Percentiles rank a stretch among this genome's conserved stretches.
phyloP scores from a whole-genome alignment of 1,140 invertebrate species.

The Cyphomyrmex costatus region DNA sequence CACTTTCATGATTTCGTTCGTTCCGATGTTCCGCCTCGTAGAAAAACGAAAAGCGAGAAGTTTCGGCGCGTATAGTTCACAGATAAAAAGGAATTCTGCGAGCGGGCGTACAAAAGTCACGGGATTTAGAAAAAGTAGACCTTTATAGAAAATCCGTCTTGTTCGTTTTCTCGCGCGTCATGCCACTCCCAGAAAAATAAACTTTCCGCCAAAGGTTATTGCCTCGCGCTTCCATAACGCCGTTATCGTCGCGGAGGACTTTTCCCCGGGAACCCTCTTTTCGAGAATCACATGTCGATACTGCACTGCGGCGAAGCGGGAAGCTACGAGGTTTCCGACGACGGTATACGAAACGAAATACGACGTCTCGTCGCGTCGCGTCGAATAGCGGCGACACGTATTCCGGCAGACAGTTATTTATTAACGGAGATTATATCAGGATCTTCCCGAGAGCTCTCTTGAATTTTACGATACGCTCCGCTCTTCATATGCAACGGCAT shows the following conservation, averaged over 20 bases:
- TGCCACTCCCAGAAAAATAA: conserved; percentile 53
- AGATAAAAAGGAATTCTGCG: conserved; percentile 35
- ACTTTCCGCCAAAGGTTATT: conserved; percentile 65
- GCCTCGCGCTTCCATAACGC: conserved; percentile 57
- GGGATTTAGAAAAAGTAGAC: conserved; percentile 54
- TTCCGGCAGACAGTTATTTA: conserved; percentile 36
- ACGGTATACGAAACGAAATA: conserved; percentile 34
- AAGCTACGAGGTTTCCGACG: not conserved
- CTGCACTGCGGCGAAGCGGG: not conserved
- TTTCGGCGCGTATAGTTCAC: conserved; percentile 13
- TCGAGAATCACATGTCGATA: conserved; percentile 54
- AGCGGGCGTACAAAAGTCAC: conserved; percentile 40
- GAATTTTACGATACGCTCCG: not conserved
- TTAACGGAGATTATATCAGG: conserved; percentile 36
- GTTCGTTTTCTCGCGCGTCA: conserved; percentile 46
- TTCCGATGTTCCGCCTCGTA: not conserved
- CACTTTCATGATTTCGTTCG: conserved; percentile 6
- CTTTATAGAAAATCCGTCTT: conserved; percentile 55
- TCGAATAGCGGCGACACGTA: conserved; percentile 15
- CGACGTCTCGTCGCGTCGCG: conserved; percentile 42
- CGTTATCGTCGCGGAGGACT: conserved; percentile 48
- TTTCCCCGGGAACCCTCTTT: conserved; percentile 19
- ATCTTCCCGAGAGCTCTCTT: not conserved
- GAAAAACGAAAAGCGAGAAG: conserved; percentile 57
- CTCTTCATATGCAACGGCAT: not conserved